These are phyloP conservation scores for Hemibates koningsi DNA, from an alignment of 2,113 vertebrate genomes.

Conservation along the genomic window DNA sequence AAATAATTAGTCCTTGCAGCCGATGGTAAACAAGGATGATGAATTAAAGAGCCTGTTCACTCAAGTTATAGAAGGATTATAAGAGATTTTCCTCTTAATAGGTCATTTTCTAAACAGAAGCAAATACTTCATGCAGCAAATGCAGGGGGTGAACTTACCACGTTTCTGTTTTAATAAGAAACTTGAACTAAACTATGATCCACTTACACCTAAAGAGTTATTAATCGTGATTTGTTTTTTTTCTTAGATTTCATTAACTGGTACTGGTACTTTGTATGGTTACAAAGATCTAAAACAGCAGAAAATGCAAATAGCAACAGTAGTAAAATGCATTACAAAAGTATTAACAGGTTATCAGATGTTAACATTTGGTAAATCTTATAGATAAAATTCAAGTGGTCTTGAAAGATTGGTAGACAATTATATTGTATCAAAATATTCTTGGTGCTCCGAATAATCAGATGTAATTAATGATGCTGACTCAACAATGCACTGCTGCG, in stretches of 20 bases:
- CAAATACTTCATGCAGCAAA: neutral
- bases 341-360: neutral
- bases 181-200: neutral
- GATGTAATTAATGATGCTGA: neutral
- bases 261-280: neutral
- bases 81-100: neutral
- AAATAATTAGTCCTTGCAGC: neutral
- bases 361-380: neutral
- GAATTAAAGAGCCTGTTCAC: neutral
- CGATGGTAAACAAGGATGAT: neutral
- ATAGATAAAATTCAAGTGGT: neutral
- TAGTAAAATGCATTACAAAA: constrained; percentile 13
- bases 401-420: neutral
- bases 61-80: neutral
- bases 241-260: neutral
- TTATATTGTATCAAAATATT: neutral
- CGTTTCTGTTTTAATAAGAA: neutral
- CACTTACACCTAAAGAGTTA: neutral
- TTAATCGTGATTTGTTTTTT: neutral
- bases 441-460: neutral
- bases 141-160: neutral
- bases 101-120: neutral
- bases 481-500: neutral
- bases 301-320: neutral
- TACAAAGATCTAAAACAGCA: neutral